Conservation (phyloP, 2,888 invertebrate genomes). For the Gisinianus flammeolus region DNA sequence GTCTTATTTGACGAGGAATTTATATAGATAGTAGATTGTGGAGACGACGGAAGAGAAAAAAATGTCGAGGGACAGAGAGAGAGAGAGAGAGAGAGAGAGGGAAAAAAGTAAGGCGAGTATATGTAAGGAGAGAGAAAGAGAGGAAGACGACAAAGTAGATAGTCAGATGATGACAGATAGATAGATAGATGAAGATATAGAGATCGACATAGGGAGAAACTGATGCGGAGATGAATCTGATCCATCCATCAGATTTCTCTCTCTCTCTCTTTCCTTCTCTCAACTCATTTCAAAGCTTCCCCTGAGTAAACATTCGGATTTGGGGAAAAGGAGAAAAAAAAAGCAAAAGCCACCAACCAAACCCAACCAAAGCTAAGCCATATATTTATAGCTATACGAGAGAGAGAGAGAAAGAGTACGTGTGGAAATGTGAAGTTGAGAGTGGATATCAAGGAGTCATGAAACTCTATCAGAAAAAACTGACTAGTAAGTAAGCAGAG, state of each 20-base stretch:
- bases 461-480: conserved; percentile 42
- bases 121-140: neutral
- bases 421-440: neutral
- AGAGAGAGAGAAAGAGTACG: neutral
- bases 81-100: neutral
- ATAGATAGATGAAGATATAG: conserved; percentile 26
- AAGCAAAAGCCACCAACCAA: conserved; percentile 19
- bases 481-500: conserved; percentile 25
- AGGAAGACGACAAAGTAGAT: conserved; percentile 11
- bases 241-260: conserved; percentile 52
- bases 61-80: neutral
- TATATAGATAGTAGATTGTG: no score
- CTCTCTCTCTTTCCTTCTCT: conserved; percentile 34
- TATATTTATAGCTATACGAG: neutral
- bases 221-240: conserved; percentile 45
- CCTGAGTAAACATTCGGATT: conserved; percentile 52
- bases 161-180: conserved; percentile 28
- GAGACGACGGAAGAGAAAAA: neutral
- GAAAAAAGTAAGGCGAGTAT: neutral
- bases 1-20: no score
- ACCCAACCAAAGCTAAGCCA: conserved; percentile 13
- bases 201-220: conserved; percentile 36
- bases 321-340: conserved; percentile 21
- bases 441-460: conserved; percentile 7
- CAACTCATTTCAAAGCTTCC: conserved; percentile 49